Evolutionary conservation across 2,113 vertebrate genomes (phyloP).

Genomic region (Tupaia tana): DNA sequence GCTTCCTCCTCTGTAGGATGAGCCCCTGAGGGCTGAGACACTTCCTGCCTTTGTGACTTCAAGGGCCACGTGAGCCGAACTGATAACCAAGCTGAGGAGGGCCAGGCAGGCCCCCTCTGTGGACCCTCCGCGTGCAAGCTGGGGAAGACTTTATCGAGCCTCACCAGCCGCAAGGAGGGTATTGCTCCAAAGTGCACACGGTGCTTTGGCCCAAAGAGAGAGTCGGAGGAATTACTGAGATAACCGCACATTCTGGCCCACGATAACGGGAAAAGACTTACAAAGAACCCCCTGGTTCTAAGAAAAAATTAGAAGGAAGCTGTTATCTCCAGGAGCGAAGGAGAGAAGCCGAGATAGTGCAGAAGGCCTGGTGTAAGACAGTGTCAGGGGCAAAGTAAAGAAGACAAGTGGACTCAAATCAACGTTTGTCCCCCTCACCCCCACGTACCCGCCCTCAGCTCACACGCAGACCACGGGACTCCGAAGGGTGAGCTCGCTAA

Average conservation of each 20-base stretch:
- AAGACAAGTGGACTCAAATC: neutral
- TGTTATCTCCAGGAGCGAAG: neutral
- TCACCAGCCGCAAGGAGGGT: rapidly evolving
- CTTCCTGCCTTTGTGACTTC: neutral
- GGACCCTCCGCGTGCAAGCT: rapidly evolving
- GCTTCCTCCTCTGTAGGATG: neutral
- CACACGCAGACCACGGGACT: neutral
- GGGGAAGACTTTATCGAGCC: neutral
- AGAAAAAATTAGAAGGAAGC: constrained; percentile 39
- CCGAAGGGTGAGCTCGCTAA: neutral
- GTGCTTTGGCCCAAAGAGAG: neutral
- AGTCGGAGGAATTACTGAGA: neutral
- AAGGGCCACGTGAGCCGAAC: rapidly evolving
- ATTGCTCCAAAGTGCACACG: rapidly evolving
- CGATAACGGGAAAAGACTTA: neutral
- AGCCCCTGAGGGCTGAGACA: neutral
- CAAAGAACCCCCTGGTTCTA: neutral
- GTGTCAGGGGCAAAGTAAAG: neutral
- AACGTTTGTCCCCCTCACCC: neutral
- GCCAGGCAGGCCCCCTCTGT: neutral
- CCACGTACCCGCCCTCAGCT: neutral
- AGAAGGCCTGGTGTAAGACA: neutral
- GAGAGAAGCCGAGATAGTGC: neutral
- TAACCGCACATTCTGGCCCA: neutral
- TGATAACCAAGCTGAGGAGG: neutral